Conservation (phyloP, 2,888 invertebrate species). For the Gymnosoma rotundatum region DNA sequence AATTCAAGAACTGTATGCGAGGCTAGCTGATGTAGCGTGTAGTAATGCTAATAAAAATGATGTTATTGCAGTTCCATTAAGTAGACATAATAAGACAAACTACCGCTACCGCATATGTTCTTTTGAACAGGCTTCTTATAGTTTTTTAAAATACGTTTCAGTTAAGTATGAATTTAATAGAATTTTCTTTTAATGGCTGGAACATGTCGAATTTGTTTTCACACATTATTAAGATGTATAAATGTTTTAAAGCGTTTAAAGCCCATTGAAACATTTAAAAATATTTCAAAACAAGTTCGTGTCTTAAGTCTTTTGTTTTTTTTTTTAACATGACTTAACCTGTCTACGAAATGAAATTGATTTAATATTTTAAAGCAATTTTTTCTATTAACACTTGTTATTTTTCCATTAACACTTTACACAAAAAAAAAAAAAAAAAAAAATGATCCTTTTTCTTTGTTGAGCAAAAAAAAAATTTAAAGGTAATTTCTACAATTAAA, state of each 20-base stretch:
- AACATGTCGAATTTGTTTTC: not conserved
- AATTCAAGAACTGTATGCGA: too few species aligned
- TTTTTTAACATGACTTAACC: not conserved
- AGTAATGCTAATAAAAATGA: too few species aligned
- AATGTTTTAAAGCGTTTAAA: too few species aligned
- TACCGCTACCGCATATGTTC: too few species aligned
- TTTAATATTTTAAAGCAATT: not conserved
- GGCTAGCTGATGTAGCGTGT: too few species aligned
- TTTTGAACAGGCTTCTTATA: too few species aligned
- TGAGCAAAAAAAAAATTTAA: not conserved
- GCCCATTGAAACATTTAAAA: not conserved
- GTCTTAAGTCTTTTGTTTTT: constrained; percentile 33
- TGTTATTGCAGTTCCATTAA: too few species aligned
- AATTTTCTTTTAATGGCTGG: not conserved
- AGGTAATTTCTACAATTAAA: constrained; percentile 15
- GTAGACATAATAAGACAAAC: too few species aligned
- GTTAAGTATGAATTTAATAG: not conserved
- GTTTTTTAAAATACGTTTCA: too few species aligned
- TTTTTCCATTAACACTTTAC: constrained; percentile 65
- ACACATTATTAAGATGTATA: not conserved
- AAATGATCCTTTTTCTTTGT: constrained; percentile 10
- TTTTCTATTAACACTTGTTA: constrained; percentile 60
- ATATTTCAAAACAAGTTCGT: constrained; percentile 6
- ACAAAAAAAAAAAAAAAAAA: constrained; percentile 31
- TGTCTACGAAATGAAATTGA: not conserved